Evolutionary conservation across 2,113 vertebrate genomes (phyloP), one percentile per base, ranked within the genome.

Genomic region (Ovis aries): DNA sequence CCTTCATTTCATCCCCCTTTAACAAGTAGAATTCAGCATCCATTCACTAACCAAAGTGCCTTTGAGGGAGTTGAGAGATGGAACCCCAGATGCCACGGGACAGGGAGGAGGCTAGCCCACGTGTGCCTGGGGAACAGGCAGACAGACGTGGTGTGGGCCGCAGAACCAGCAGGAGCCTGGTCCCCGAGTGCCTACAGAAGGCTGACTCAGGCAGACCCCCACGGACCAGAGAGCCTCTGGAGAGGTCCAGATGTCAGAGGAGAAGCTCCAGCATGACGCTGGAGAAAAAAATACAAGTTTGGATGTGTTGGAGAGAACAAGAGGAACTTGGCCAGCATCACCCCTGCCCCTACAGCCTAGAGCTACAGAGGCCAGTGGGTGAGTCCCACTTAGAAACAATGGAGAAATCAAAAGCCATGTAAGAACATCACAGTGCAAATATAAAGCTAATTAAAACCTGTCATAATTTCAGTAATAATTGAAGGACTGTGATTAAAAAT

Each of bases 51-150:
- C 64, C 7, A 19, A 67, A 11, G 14, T n/a, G 59, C 90, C 52
- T 88, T 59, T 82, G 17, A 15, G 25, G 45, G 29, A 36, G 36
- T 3, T 5, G 5, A 10, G 36, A 55, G 27, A 59, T 43, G 13
- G 25, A 55, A 15, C 23, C 3, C 14, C 17, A 10, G 6, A 19
- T 1, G 6, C 36, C 31, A 6, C 1, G 48, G 48, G 40, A 23
- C 33, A 50, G 2, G 74, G 74, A 15, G 27, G 17, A 10, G 40
- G 10, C 57, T 57, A 19, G 83, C 36, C 10, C 50, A 5, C 17
- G 0, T 6, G 3, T n/a, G 36, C 12, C 3, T 43, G 1, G 36
- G 23, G 1, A 33, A 17, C 14, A 87, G 50, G 29, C 16, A 23
- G 36, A 13, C 50, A 36, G 29, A 48, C 1, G 7, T 11, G 19